Percentiles rank a stretch among this genome's conserved stretches.
Evolutionary conservation across 1,140 invertebrate genomes (phyloP).

Genomic region (Musca domestica): DNA sequence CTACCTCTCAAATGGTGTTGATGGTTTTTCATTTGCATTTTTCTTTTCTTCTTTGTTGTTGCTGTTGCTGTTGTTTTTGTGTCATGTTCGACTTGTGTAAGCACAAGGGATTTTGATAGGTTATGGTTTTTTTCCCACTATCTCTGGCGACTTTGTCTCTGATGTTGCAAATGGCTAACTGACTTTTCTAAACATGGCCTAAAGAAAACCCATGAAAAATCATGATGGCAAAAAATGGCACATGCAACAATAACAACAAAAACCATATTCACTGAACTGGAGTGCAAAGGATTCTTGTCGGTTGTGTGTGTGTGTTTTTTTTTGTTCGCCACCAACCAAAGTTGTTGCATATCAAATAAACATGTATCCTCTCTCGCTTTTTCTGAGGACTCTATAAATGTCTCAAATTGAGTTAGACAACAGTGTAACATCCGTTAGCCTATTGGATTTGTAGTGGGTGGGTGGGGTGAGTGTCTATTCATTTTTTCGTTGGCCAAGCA

Average conservation of each 20-base stretch:
- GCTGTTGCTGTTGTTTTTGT: too few species aligned
- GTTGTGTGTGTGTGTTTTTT: too few species aligned
- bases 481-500: too few species aligned
- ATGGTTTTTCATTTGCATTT: too few species aligned
- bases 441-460: too few species aligned
- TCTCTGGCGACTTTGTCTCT: slow-evolving; percentile 4
- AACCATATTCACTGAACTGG: slow-evolving; percentile 1
- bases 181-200: slow-evolving; percentile 16
- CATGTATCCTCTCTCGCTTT: slow-evolving; percentile 2
- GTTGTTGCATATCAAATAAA: slow-evolving; percentile 9
- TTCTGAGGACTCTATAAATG: slow-evolving; percentile 6
- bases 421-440: background rate
- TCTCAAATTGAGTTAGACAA: slow-evolving; percentile 19
- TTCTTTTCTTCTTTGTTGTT: too few species aligned
- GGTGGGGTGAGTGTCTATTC: too few species aligned
- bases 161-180: slow-evolving; percentile 13
- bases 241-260: too few species aligned
- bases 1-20: too few species aligned
- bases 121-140: background rate
- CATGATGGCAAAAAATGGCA: too few species aligned
- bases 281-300: background rate
- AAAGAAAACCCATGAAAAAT: slow-evolving; percentile 6
- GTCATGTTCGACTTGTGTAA: background rate
- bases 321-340: background rate
- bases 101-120: background rate